Conservation (phyloP, 2,797 vertebrate species). For the Thunnus albacares region DNA sequence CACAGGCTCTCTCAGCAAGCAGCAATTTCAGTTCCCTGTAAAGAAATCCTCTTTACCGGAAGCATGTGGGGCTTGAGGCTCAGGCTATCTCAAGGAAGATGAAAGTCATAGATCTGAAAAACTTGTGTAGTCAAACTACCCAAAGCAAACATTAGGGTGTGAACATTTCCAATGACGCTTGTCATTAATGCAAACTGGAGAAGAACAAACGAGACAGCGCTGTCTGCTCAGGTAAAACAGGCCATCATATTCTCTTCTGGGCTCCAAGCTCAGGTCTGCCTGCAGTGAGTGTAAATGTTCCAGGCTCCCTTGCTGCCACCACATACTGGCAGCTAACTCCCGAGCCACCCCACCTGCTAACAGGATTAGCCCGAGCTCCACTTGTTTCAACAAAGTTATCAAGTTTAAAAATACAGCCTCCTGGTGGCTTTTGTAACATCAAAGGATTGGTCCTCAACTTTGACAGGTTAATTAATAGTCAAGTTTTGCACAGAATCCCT, state of each 20-base stretch:
- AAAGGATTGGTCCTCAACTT: constrained; percentile 54
- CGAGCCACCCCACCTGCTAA: constrained; percentile 59
- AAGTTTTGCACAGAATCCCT: constrained; percentile 36
- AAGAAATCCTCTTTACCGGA: constrained; percentile 63
- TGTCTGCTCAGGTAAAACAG: constrained; percentile 52
- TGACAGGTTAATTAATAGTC: constrained; percentile 72
- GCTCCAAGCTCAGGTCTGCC: constrained; percentile 53
- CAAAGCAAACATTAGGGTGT: constrained; percentile 58
- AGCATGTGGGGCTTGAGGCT: constrained; percentile 44
- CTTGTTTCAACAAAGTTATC: constrained; percentile 75
- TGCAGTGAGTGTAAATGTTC: constrained; percentile 71
- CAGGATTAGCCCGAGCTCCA: constrained; percentile 72
- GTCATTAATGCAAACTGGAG: constrained; percentile 49
- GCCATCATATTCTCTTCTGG: constrained; percentile 39
- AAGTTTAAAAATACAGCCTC: constrained; percentile 65
- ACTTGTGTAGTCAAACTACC: constrained; percentile 38
- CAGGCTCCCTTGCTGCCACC: constrained; percentile 46
- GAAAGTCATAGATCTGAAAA: constrained; percentile 44
- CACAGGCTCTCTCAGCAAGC: constrained; percentile 40
- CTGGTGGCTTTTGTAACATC: constrained; percentile 59
- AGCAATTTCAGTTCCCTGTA: constrained; percentile 55
- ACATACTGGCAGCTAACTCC: constrained; percentile 65
- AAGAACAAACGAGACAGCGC: constrained; percentile 41
- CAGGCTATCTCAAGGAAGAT: constrained; percentile 44
- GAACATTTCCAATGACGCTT: constrained; percentile 26